A percentile compares a stretch with the other conserved stretches of the same genome.
Evolutionary conservation across 1,140 invertebrate species (phyloP).

Genomic region (Araneus ventricosus): DNA sequence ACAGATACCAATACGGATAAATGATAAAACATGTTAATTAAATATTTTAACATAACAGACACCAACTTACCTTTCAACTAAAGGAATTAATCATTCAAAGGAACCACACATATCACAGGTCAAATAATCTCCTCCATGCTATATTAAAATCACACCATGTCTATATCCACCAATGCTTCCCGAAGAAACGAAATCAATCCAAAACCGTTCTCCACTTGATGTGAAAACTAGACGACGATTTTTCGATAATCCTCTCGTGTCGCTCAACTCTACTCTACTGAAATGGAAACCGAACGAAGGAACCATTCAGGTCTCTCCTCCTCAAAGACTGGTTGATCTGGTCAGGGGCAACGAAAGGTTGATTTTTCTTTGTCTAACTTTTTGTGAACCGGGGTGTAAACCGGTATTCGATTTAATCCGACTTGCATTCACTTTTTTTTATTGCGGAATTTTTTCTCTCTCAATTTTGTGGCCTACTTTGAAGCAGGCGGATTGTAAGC

Average conservation of each 20-base stretch:
- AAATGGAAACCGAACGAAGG: constrained; percentile 49
- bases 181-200: background rate
- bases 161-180: background rate
- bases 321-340: constrained; percentile 62
- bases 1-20: background rate
- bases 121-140: background rate
- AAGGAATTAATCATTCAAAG: background rate
- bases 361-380: constrained; percentile 54
- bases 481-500: background rate
- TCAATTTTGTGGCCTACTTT: constrained; percentile 59
- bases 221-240: background rate
- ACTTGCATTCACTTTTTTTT: constrained; percentile 14
- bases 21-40: background rate
- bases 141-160: background rate
- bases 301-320: constrained; percentile 20
- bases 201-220: background rate
- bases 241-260: constrained; percentile 32
- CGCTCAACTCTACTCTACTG: constrained; percentile 51
- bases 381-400: constrained; percentile 59
- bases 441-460: constrained; percentile 13
- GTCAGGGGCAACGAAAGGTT: constrained; percentile 65
- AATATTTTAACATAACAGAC: background rate
- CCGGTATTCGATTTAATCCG: constrained; percentile 64
- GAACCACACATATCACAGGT: constrained; percentile 58
- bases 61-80: background rate